Evolutionary conservation across 2,888 invertebrate species (phyloP).

Genomic region (Pseudeuparius sepicola): DNA sequence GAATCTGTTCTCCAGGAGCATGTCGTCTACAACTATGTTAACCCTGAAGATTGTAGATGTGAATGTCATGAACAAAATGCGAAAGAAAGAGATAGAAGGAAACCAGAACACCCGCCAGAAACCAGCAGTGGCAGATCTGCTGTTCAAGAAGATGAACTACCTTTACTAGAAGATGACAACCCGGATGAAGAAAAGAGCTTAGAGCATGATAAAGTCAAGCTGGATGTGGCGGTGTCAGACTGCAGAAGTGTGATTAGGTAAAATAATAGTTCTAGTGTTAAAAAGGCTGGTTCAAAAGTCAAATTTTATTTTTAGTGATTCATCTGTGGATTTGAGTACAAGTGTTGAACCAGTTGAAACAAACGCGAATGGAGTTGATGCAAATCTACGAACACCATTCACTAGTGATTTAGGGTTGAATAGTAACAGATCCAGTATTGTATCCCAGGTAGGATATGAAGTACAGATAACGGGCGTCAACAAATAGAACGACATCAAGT

Average conservation of each 20-base stretch:
- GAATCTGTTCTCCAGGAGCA: constrained; percentile 37
- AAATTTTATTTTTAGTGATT: constrained; percentile 40
- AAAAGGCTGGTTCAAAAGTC: background rate
- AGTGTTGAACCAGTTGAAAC: constrained; percentile 33
- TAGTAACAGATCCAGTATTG: constrained; percentile 49
- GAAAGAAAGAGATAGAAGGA: constrained; percentile 31
- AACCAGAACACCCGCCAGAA: constrained; percentile 18
- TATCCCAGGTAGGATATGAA: constrained; percentile 44
- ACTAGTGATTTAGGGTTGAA: constrained; percentile 51
- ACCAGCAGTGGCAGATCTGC: constrained; percentile 11
- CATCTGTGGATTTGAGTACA: constrained; percentile 51
- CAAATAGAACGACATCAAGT: no score
- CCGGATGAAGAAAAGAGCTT: constrained; percentile 31
- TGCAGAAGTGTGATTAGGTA: constrained; percentile 38
- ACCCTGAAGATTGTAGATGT: constrained; percentile 80
- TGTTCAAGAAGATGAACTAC: constrained; percentile 42
- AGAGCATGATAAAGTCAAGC: constrained; percentile 33
- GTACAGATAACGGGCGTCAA: no score
- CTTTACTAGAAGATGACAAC: constrained; percentile 40
- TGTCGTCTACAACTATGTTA: constrained; percentile 66
- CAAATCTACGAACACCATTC: constrained; percentile 44
- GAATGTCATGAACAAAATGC: constrained; percentile 62
- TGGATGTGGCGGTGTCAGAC: constrained; percentile 33
- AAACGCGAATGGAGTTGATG: constrained; percentile 31
- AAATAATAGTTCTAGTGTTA: no score